A percentile compares a stretch with the other conserved stretches of the same genome.
These are phyloP conservation scores for Eptesicus fuscus DNA, from an alignment of 2,113 vertebrate species.

Conservation along the genomic window DNA sequence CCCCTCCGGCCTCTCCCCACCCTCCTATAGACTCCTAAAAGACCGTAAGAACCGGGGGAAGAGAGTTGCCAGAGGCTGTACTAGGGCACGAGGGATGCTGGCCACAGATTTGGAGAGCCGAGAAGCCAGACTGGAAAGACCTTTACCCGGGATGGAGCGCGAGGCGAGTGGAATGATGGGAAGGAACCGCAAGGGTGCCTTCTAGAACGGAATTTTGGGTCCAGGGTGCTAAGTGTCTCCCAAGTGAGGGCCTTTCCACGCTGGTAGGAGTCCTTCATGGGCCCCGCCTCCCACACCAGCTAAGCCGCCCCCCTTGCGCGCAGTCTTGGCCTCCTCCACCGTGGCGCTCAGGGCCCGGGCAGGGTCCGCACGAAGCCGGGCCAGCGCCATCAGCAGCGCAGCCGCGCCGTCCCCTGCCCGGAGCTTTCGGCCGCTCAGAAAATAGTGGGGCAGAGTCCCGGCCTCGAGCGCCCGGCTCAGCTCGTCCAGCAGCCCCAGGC, in stretches of 20 bases:
- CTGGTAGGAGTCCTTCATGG: slow-evolving; percentile 40
- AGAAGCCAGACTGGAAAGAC: neutral
- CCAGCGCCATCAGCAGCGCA: slow-evolving; percentile 82
- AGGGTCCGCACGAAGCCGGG: slow-evolving; percentile 86
- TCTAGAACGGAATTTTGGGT: neutral
- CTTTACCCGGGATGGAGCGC: neutral
- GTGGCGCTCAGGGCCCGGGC: slow-evolving; percentile 85
- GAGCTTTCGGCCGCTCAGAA: slow-evolving; percentile 88
- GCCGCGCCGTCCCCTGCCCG: slow-evolving; percentile 80
- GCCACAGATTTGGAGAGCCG: neutral
- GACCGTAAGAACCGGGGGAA: neutral
- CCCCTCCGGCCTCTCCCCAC: neutral
- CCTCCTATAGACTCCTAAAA: neutral
- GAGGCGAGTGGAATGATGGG: neutral
- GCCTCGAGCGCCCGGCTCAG: slow-evolving; percentile 86
- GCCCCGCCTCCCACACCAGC: slow-evolving; percentile 46
- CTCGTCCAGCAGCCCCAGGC: slow-evolving; percentile 89
- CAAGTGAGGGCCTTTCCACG: neutral
- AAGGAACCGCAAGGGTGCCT: neutral
- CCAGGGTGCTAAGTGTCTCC: neutral
- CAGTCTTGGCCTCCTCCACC: slow-evolving; percentile 87
- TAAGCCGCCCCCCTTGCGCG: slow-evolving; percentile 73
- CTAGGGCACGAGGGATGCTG: neutral
- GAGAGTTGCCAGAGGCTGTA: neutral
- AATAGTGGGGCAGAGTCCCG: slow-evolving; percentile 89